A percentile compares a stretch with the other conserved stretches of the same genome.
Evolutionary conservation across 2,888 invertebrate species (phyloP).

Genomic region (Campopleginae sp.): DNA sequence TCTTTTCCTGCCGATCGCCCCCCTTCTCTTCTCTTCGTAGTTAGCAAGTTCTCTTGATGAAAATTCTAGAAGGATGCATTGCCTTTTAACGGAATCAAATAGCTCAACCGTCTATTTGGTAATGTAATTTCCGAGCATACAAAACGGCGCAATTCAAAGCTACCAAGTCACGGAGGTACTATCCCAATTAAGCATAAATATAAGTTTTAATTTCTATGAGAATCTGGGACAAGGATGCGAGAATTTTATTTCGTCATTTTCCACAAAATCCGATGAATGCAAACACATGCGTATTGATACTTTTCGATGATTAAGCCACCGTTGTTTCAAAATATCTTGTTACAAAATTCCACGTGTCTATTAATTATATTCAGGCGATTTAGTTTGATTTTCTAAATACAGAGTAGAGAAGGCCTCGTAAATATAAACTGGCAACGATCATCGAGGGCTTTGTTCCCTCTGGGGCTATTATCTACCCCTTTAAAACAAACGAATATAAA

Average conservation of each 20-base stretch:
- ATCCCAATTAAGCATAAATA: background rate
- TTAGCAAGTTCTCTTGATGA: background rate
- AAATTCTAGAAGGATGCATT: slow-evolving; percentile 1
- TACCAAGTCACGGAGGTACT: background rate
- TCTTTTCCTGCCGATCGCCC: background rate
- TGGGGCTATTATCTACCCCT: background rate
- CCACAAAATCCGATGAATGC: background rate
- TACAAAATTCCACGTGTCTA: background rate
- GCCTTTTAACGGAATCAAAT: slow-evolving; percentile 12
- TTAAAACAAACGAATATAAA: background rate
- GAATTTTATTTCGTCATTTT: slow-evolving; percentile 3
- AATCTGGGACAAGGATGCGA: background rate
- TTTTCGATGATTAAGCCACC: background rate
- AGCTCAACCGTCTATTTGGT: background rate
- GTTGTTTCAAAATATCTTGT: background rate
- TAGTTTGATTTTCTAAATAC: background rate
- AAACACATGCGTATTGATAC: slow-evolving; percentile 2
- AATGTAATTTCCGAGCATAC: background rate
- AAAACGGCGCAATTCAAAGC: background rate
- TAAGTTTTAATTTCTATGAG: background rate
- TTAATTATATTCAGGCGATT: background rate
- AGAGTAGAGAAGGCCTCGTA: slow-evolving; percentile 4
- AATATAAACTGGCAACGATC: background rate
- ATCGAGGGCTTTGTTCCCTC: background rate
- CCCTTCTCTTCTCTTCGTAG: background rate